Base-by-base conservation (phyloP, 2,113 vertebrate genomes). In the Vulpes lagopus region DNA sequence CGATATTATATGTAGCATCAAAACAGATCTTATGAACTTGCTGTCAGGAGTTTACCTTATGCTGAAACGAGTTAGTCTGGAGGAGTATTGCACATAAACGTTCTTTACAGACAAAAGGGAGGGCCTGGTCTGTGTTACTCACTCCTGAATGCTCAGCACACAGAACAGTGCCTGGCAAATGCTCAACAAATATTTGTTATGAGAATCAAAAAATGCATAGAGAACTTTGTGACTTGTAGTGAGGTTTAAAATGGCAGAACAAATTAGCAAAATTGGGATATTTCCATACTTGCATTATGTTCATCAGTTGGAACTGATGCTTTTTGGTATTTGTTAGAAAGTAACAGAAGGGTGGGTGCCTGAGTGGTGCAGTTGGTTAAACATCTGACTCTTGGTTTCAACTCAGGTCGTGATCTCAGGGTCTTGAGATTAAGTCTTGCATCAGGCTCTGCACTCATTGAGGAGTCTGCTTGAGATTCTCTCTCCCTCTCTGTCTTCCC, bases 281-380 rank as follows among this genome's bases (percentile, higher is more conserved):
- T 84, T 82, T 53, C 43, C 22, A 20, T 83, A 4, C 1, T 53
- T 57, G 7, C 3, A 20, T 91, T 38, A 8, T 8, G 27, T 2
- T 55, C 19, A 25, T 69, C 19, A 14, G 0, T 10, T 83, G 23
- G 53, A 2, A 64, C 12, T 3, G 25, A 10, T 0, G 0, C 25
- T 4, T n/a, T 82, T 38, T 71, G 17, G 9, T 51, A 38, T 83
- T 67, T 60, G 35, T 51, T 91, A 7, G 1, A 89, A 67, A 95
- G 89, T 71, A 30, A 57, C 17, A 51, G 14, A 20, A n/a, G 8
- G 8, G 1, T 17, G 8, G 17, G 1, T 17, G 11, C 25, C 11
- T 64, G 62, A 64, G 4, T 64, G 32, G 32, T 3, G 1, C 30
- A 69, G 65, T 69, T 8, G 0, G 32, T 20, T 35, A n/a, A 69